Conservation (phyloP, 2,888 invertebrate genomes). For the Chaitophorus viminalis region DNA sequence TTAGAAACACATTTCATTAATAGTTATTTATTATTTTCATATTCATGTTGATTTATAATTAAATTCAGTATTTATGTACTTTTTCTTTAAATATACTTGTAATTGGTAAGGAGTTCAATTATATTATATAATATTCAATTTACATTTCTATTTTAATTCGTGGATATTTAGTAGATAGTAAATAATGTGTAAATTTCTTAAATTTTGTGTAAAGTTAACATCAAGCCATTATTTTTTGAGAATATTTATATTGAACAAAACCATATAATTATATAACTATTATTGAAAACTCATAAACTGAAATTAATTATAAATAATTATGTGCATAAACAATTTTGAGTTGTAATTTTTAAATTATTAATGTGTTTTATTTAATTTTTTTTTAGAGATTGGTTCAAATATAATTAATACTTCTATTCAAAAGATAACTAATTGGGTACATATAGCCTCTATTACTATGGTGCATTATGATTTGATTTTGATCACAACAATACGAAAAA, state of each 20-base stretch:
- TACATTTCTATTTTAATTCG: background rate
- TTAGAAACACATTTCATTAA: background rate
- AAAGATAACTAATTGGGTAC: constrained; percentile 42
- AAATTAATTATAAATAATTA: background rate
- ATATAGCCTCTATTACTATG: constrained; percentile 33
- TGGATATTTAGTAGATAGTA: no score
- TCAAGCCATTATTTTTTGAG: background rate
- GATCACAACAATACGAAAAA: constrained; percentile 23
- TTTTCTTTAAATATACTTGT: no score
- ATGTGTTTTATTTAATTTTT: constrained; percentile 20
- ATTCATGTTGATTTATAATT: no score
- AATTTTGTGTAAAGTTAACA: no score
- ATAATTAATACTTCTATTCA: constrained; percentile 30
- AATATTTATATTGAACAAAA: background rate
- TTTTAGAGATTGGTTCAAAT: constrained; percentile 45
- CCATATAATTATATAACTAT: background rate
- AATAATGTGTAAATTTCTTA: no score
- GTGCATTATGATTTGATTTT: constrained; percentile 31
- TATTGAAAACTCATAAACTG: no score
- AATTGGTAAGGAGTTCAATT: no score
- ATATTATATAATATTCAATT: no score
- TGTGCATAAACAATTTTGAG: background rate
- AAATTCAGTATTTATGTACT: no score
- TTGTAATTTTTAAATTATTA: background rate
- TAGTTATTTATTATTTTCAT: no score